Evolutionary conservation across 2,113 vertebrate species (phyloP), one percentile per base, ranked within the genome.

Genomic region (Etheostoma cragini): DNA sequence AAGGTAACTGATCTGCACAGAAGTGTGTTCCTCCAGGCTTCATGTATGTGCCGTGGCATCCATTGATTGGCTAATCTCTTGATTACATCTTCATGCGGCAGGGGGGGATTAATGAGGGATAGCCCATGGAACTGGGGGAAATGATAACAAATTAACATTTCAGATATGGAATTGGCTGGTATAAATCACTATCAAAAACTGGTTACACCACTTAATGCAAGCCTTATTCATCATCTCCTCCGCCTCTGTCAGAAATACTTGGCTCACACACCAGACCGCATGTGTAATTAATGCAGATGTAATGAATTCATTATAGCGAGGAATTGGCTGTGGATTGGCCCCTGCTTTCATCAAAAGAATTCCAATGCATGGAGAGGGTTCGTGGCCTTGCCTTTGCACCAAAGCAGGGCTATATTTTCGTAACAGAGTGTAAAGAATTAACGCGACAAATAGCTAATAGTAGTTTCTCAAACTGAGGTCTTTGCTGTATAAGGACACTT

Each of bases 121-220:
- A 88, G 88, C 89, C 87, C 76, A 85, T 87, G 89, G 91, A 94
- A 92, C 92, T 90, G 79, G 88, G 92, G 92, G 91, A 93, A 95
- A 94, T 93, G 90, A 94, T 91, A 94, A 94, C 90, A 93, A 90
- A 95, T 92, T 92, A 93, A 91, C 90, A 91, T 93, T 91, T 92
- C 92, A 93, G 91, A 92, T 91, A 88, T 87, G 73, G 92, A 92
- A 91, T 93, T 92, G 92, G 89, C 90, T 84, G 87, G 76, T 92
- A 95, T 95, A 93, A 94, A 94, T 95, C 92, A 93, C 85, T 66
- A 93, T 93, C 91, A 89, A 90, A 91, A 91, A 91, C 72, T 90
- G 90, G 93, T 91, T 93, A 86, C 90, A 70, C 87, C 91, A 83
- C 88, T 91, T 94, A 94, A 93, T 88, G 91, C 85, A 80, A 89